Base-by-base conservation (phyloP, 2,888 invertebrate genomes). In the Hemaris fuciformis region DNA sequence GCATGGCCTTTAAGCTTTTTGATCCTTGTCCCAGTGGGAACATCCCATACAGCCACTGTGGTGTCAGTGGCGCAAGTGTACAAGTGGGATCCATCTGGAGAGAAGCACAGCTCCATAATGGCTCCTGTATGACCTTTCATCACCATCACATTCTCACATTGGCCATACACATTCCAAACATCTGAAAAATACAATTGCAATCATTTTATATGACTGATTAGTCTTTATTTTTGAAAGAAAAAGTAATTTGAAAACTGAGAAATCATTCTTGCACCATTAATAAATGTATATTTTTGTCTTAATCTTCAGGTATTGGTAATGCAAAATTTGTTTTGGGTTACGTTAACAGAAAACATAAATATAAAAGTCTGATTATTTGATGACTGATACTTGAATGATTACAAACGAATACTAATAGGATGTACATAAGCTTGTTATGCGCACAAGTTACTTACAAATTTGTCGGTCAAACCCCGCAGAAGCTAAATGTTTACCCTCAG, bases 101-200 rank as follows among this genome's bases (percentile, higher is more conserved):
- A 96, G 79, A 97, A 98, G 81, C 97, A 96, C 8, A 99, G 89
- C 84, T 99, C 99, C 95, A 98, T 96, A 1, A 99, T 93, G 1
- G 99, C 98, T 0, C 99, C 99, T 0, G 97, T 97, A 88, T 99
- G 99, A 0, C 99, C 99, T 18, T 95, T 95, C 95, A 99, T 95
- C 20, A 97, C 95, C 76, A 98, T 97, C 69, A 99, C 95, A 84
- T 99, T 99, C 79, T 99, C 99, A 88, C 99, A 99, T 82, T 99
- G 99, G 0, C 98, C 99, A 79, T 98, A 99, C 0, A 99, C 98
- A 83, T 96, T 97, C 99, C 99, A 99, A 68, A 99, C 89, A 85
- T 95, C 97, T 97, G 82, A 61, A 93, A 92, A 31, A 8, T 23
- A 22, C n/a, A n/a, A n/a, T n/a, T n/a, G n/a, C n/a, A n/a, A n/a